phyloP scores from a whole-genome alignment of 30 jellyfish, hydroid and myxozoan genomes.

The Aurelia aurita region DNA sequence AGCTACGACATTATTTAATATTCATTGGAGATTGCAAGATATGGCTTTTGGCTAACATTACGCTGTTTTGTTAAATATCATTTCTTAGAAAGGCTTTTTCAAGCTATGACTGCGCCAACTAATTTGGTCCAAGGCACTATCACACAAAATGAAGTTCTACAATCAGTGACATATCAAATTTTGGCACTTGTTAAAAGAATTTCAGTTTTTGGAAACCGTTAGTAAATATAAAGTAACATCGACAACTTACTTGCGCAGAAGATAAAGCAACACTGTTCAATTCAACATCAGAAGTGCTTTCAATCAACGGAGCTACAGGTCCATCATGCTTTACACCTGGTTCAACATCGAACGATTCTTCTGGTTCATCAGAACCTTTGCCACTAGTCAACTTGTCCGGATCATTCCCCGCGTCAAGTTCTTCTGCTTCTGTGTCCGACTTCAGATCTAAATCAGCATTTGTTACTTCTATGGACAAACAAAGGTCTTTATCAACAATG shows the following conservation, averaged over 20 bases:
- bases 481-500: background rate
- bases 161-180: no score
- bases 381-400: constrained; percentile 60
- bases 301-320: constrained; percentile 56
- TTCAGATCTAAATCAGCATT: constrained; percentile 19
- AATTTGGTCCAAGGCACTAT: no score
- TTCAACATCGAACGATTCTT: constrained; percentile 11
- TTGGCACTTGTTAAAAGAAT: no score
- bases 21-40: no score
- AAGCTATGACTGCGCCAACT: no score
- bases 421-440: constrained; percentile 52
- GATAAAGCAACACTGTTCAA: constrained; percentile 60
- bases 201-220: no score
- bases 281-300: constrained; percentile 63
- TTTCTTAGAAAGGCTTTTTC: no score
- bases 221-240: no score
- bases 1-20: no score
- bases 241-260: constrained; percentile 48
- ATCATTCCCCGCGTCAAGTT: constrained; percentile 60
- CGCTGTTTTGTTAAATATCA: no score
- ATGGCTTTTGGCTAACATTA: no score
- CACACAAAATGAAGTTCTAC: no score
- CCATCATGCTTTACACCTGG: constrained; percentile 65
- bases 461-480: constrained; percentile 15
- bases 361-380: background rate